A percentile compares a stretch with the other conserved stretches of the same genome.
These are phyloP conservation scores for Zelostemma sp. DNA, from an alignment of 1,140 invertebrate species.

Conservation along the genomic window DNA sequence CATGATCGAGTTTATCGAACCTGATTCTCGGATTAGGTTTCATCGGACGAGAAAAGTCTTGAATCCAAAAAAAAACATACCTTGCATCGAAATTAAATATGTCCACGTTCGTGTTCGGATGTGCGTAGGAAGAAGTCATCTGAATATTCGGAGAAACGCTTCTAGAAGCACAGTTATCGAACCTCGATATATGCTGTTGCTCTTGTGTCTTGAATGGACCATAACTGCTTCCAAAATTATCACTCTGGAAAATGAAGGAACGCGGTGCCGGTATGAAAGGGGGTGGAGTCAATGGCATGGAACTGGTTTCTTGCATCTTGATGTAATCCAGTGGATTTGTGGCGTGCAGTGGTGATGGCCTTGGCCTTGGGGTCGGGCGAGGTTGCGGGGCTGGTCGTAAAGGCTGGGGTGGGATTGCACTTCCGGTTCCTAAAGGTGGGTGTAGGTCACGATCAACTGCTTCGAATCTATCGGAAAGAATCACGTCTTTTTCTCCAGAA, in stretches of 20 bases:
- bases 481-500: too few species aligned
- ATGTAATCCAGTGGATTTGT: slow-evolving; percentile 56
- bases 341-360: slow-evolving; percentile 61
- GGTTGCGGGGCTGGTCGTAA: slow-evolving; percentile 70
- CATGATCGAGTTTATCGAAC: too few species aligned
- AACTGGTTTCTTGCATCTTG: slow-evolving; percentile 54
- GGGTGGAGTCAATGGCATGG: slow-evolving; percentile 58
- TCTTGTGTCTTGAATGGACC: slow-evolving; percentile 22
- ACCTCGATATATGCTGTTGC: slow-evolving; percentile 15
- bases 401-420: slow-evolving; percentile 71
- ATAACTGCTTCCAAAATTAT: slow-evolving; percentile 39
- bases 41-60: too few species aligned
- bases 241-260: slow-evolving; percentile 54
- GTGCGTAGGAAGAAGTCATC: slow-evolving; percentile 43
- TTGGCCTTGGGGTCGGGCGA: slow-evolving; percentile 57
- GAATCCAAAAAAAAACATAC: too few species aligned
- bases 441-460: slow-evolving; percentile 65
- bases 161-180: slow-evolving; percentile 24
- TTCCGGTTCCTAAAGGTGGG: slow-evolving; percentile 54
- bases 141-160: slow-evolving; percentile 52
- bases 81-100: slow-evolving; percentile 30
- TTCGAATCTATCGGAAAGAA: slow-evolving; percentile 56
- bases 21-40: too few species aligned
- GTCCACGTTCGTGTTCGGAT: slow-evolving; percentile 40
- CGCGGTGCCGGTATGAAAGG: slow-evolving; percentile 42